Conservation (phyloP, 2,113 vertebrate genomes). For the Aramus guarauna region DNA sequence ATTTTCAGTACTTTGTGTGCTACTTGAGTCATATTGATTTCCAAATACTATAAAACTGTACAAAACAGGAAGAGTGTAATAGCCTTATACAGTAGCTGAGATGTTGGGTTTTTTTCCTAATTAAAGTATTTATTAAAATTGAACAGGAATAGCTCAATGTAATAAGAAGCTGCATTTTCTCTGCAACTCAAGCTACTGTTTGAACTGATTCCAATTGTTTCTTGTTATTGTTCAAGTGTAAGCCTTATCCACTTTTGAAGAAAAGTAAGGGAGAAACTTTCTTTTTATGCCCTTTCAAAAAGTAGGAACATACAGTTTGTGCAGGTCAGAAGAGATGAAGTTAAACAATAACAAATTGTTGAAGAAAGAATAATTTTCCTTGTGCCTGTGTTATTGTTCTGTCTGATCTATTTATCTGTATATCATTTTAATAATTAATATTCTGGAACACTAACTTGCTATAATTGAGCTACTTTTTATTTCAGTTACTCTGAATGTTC, state of each 20-base stretch:
- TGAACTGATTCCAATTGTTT: not conserved
- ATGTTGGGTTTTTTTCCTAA: not conserved
- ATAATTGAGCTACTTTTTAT: not conserved
- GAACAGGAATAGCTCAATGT: slow-evolving; percentile 16
- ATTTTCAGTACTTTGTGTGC: slow-evolving; percentile 66
- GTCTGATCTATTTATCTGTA: not conserved
- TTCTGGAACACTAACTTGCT: not conserved
- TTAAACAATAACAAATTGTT: not conserved
- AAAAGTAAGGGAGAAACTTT: not conserved
- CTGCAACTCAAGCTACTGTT: not conserved
- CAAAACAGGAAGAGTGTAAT: slow-evolving; percentile 64
- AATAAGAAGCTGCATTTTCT: not conserved
- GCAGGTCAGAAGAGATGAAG: not conserved
- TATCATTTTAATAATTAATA: not conserved
- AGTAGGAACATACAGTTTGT: not conserved
- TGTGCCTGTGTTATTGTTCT: not conserved
- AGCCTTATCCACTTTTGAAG: not conserved
- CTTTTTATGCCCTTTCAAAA: not conserved
- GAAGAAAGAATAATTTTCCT: not conserved
- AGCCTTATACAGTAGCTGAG: not conserved
- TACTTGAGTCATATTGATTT: slow-evolving; percentile 66
- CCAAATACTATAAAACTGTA: slow-evolving; percentile 56
- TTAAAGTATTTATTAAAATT: slow-evolving; percentile 58
- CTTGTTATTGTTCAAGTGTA: not conserved
- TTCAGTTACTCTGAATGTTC: not conserved